Base-by-base conservation (phyloP, 2,113 vertebrate genomes). In the Dendropsophus ebraccatus region DNA sequence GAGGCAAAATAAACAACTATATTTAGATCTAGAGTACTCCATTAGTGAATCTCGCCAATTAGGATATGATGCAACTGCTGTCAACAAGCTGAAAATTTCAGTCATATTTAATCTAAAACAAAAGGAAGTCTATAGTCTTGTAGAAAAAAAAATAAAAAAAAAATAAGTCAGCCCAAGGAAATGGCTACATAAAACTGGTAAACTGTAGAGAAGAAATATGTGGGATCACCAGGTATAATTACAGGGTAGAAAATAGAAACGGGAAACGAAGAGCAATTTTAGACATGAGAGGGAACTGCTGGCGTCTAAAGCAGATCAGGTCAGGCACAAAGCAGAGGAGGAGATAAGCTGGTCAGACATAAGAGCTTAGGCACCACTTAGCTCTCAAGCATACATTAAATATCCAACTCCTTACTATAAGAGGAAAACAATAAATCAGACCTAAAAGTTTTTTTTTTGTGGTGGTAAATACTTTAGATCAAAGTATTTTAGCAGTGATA, bases 1-100 rank as follows among this genome's bases (percentile, higher is more conserved):
- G 90, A 92, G 70, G 91, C 88, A 92, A 94, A 94, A 91, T 88
- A 93, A 93, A 91, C 90, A 93, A 92, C 92, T 92, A 91, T 92
- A 91, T 93, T 94, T 92, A 93, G 91, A 92, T 90, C 81, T 60
- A 85, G 89, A 90, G 87, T 86, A 79, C 87, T 92, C 91, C 85
- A 91, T 91, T 88, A 90, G 89, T 84, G 81, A 89, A 86, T 90
- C 84, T 90, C 82, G 88, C 91, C 90, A 92, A 94, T 93, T 92
- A 94, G 88, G 91, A 89, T 89, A 93, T 94, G 93, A 95, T 91
- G 93, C 90, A 95, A 94, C 84, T 88, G 69, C 88, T 87, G 87
- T 89, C 87, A 92, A 93, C 89, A 92, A 83, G 87, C 23, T 90
- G 75, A 86, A 86, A 82, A 88, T 88, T 87, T 88, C 30, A 78